Conservation (phyloP, 2,888 invertebrate species). For the Drosophila setosimentum region DNA sequence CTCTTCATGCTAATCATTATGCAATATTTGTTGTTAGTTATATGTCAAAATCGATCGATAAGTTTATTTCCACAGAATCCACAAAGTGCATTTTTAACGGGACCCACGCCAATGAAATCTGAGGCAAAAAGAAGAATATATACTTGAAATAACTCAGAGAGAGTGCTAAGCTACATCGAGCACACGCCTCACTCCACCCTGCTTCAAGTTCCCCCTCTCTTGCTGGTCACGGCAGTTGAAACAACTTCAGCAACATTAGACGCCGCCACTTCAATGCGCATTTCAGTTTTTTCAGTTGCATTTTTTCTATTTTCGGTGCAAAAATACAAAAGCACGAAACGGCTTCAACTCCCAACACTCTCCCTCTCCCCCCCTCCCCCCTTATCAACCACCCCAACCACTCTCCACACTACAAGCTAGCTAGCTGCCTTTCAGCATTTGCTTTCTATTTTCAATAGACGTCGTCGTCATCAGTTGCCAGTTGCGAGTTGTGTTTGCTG, state of each 20-base stretch:
- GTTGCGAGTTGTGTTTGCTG: constrained; percentile 47
- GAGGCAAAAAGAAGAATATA: constrained; percentile 2
- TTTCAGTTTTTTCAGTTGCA: constrained; percentile 61
- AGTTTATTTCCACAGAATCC: constrained; percentile 9
- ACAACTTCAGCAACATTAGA: constrained; percentile 73
- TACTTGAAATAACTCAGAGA: constrained; percentile 49
- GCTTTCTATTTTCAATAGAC: constrained; percentile 77
- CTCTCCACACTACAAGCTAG: neutral
- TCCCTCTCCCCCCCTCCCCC: too few species aligned
- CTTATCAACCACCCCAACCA: neutral
- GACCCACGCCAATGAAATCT: constrained; percentile 28
- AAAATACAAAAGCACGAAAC: constrained; percentile 75
- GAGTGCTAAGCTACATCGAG: constrained; percentile 32
- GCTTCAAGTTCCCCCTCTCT: neutral
- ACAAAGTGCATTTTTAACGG: constrained; percentile 32
- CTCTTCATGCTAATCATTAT: constrained; percentile 1
- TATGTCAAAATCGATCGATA: constrained; percentile 13
- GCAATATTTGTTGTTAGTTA: neutral
- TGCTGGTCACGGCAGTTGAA: constrained; percentile 17
- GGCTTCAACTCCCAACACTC: constrained; percentile 32
- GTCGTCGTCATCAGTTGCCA: constrained; percentile 62
- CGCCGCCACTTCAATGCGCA: constrained; percentile 72
- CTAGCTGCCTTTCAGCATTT: constrained; percentile 69
- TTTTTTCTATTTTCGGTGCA: constrained; percentile 71
- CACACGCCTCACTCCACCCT: neutral